Evolutionary conservation across 2,888 invertebrate species (phyloP), one percentile per base, ranked within the genome.

Genomic region (Scelioninae gen. 1): DNA sequence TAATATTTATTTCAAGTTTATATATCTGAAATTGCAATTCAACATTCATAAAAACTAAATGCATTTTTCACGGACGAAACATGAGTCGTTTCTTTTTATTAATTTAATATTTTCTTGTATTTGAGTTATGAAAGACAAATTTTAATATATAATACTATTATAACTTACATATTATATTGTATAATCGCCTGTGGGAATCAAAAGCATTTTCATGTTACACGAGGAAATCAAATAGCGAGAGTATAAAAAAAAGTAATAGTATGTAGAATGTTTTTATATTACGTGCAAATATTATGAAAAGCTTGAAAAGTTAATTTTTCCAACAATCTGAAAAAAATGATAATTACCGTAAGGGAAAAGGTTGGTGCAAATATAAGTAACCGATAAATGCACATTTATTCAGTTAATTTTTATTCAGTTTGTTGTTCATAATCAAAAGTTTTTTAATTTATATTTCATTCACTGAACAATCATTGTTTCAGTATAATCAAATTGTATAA

Each of bases 151-250:
- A 38, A 38, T 38, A 1, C 9, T 38, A 23, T 23, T 23, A 23
- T 23, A 23, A 47, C 15, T 16, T 47, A 32, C 11, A 65, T 76
- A 55, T 43, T 77, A 60, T 68, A 69, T 63, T 69, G 43, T 13
- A 47, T n/a, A 69, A 56, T 51, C 49, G 49, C 53, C 23, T 23
- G 23, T 23, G 23, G 47, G 68, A 71, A 69, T 71, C 34, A 49
- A 76, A 81, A 76, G 81, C 75, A 34, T 81, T 81, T 65, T 58
- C 76, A 58, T 81, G 81, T 81, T 51, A 43, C 5, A 15, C 31
- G 15, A 63, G 13, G 13, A 34, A 43, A 68, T 40, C 10, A 60
- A 51, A 34, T 29, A 31, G 32, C 31, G 29, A 51, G 43, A 62
- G 32, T n/a, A 34, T 38, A 68, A 60, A 23, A 23, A 38, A 66